These are phyloP conservation scores for Willisornis vidua DNA, from an alignment of 2,113 vertebrate genomes.

Conservation along the genomic window DNA sequence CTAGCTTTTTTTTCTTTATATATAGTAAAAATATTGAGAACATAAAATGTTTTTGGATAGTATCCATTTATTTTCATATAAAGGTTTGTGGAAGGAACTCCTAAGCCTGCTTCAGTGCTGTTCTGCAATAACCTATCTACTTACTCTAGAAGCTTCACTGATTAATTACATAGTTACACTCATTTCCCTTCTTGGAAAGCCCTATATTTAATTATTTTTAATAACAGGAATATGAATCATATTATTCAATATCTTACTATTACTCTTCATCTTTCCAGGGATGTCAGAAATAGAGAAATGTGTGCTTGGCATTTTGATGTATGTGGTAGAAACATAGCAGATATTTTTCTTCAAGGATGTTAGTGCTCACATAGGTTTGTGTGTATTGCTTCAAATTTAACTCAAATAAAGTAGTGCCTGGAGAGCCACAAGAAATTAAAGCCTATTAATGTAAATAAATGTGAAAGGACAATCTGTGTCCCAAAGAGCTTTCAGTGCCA, in stretches of 20 bases:
- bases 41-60: not conserved
- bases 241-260: not conserved
- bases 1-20: not conserved
- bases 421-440: not conserved
- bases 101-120: not conserved
- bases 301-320: not conserved
- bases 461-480: not conserved
- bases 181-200: constrained; percentile 29
- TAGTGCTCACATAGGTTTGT: not conserved
- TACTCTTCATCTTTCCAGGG: constrained; percentile 24
- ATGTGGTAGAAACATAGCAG: not conserved
- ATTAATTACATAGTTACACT: constrained; percentile 23
- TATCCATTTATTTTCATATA: not conserved
- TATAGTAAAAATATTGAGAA: not conserved
- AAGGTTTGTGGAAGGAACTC: not conserved
- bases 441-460: not conserved
- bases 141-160: constrained; percentile 24
- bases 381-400: not conserved
- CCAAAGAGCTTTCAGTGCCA: not conserved
- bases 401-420: not conserved
- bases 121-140: not conserved
- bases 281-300: not conserved
- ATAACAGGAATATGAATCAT: constrained; percentile 17
- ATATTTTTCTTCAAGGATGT: not conserved
- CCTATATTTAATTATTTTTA: constrained; percentile 47